Base-by-base conservation (phyloP, 2,888 invertebrate species). In the Gonocerus acuteangulatus region DNA sequence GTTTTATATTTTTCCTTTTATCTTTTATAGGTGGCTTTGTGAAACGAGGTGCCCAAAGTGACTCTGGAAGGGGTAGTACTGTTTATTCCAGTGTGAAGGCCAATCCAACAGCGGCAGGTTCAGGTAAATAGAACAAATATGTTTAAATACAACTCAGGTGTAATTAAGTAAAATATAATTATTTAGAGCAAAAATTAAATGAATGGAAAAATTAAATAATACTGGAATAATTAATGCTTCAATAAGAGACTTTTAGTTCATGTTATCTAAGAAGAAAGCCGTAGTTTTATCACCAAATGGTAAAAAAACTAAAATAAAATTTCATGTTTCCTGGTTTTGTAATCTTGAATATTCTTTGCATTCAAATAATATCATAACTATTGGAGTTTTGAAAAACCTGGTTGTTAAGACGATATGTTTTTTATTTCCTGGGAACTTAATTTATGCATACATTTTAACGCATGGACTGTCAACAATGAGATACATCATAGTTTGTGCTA, bases 1-100 rank as follows among this genome's bases (percentile, higher is more conserved):
- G n/a, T 56, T 32, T 19, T n/a, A 22, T 22, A 36, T 1, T 16
- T 16, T 36, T 36, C 9, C 42, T 15, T 23, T 23, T 23, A 45
- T n/a, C 22, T 57, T 39, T 57, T 48, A 11, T n/a, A 61, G 64
- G 64, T 22, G 64, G 66, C 2, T 63, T 63, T 44, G 64, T 62
- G 9, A 65, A 65, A 52, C 51, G 60, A 39, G 65, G 65, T 21
- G 62, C 49, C 1, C 65, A 65, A 27, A 63, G 62, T 42, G 87
- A 88, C 73, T 87, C 87, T 0, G 87, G 87, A 16, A 77, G 87
- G 67, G 87, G 87, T n/a, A 87, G 87, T 71, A 87, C 86, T 4
- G 86, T 86, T 47, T 87, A 87, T 73, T 86, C 86, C 39, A 87
- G 86, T 70, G 51, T 78, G 77, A 66, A 74, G 71, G 69, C 81